phyloP scores from a whole-genome alignment of 2,888 invertebrate species.

The Acheta domesticus region DNA sequence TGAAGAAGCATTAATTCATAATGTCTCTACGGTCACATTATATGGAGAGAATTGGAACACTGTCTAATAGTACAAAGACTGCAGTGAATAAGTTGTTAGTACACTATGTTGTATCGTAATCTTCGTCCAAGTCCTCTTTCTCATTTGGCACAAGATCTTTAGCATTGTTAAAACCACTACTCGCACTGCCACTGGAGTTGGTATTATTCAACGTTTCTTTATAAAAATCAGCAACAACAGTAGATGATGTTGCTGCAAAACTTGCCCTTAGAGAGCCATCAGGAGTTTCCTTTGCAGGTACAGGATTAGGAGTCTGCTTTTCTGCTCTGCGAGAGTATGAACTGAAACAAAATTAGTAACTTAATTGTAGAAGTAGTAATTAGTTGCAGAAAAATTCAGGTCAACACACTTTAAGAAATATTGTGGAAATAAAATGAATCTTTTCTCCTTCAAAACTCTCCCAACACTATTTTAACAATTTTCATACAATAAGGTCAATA shows the following conservation, averaged over 20 bases:
- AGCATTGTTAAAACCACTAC: not conserved
- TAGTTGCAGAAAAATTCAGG: not conserved
- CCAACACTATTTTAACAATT: too few species aligned
- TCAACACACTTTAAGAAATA: not conserved
- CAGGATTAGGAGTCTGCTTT: not conserved
- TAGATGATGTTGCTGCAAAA: not conserved
- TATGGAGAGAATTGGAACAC: not conserved
- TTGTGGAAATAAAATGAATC: too few species aligned
- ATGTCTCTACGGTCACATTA: too few species aligned
- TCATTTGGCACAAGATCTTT: not conserved
- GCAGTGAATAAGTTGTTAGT: not conserved
- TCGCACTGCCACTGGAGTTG: not conserved
- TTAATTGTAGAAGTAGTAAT: too few species aligned
- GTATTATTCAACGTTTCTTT: not conserved
- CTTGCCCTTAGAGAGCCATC: not conserved
- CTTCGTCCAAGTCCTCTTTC: not conserved
- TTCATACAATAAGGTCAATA: too few species aligned
- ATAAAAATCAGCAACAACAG: not conserved
- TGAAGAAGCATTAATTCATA: too few species aligned
- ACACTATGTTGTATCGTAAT: slow-evolving; percentile 18
- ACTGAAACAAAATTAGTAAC: not conserved
- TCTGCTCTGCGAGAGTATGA: not conserved
- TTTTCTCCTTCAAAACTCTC: too few species aligned
- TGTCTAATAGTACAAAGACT: not conserved
- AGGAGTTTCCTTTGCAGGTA: not conserved